phyloP scores from a whole-genome alignment of 2,113 vertebrate species.

The Orientallactaga bullata region DNA sequence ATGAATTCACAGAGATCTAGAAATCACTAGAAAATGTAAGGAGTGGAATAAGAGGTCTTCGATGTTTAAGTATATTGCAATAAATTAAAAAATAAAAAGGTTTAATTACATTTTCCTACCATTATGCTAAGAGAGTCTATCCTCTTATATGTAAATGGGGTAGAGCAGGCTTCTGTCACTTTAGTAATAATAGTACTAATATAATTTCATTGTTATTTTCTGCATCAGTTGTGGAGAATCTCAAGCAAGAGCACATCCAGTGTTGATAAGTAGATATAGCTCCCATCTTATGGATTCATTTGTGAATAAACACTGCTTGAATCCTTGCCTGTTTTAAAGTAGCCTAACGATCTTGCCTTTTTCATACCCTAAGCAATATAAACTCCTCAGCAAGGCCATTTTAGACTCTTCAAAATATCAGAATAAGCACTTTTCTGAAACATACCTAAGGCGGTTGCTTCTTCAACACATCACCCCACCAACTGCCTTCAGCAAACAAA shows the following conservation, averaged over 20 bases:
- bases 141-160: neutral
- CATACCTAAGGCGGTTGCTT: constrained; percentile 54
- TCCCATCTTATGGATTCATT: neutral
- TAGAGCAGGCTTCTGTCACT: neutral
- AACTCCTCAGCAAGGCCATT: constrained; percentile 44
- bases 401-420: constrained; percentile 65
- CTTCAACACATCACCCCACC: constrained; percentile 59
- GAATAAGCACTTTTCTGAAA: constrained; percentile 78
- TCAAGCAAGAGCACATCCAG: neutral
- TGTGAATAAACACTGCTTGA: constrained; percentile 64
- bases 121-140: neutral
- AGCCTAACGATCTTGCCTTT: constrained; percentile 33
- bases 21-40: constrained; percentile 24
- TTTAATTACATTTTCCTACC: neutral
- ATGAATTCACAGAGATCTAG: neutral
- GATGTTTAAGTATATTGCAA: neutral
- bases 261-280: neutral
- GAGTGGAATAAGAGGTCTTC: neutral
- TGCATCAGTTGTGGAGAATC: constrained; percentile 42
- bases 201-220: neutral
- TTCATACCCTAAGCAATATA: constrained; percentile 57
- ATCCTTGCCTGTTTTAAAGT: constrained; percentile 58
- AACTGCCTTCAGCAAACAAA: constrained; percentile 71
- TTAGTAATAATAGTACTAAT: neutral
- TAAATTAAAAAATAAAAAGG: neutral